Evolutionary conservation across 2,113 vertebrate genomes (phyloP).

Genomic region (Muntiacus muntjak): DNA sequence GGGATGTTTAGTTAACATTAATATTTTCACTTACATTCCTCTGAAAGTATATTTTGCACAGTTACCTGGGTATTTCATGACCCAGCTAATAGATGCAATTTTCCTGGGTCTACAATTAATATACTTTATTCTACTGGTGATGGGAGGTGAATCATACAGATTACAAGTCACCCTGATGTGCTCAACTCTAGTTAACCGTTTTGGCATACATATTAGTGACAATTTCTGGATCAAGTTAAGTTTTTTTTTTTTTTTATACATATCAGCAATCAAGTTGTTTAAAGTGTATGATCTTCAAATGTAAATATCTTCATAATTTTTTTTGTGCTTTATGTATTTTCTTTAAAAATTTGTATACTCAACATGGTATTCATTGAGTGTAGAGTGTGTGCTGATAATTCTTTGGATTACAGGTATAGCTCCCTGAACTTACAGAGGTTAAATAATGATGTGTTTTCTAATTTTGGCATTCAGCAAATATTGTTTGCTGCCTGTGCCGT

Average conservation of each 20-base stretch:
- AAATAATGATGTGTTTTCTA: neutral
- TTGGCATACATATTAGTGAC: neutral
- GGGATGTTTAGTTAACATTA: neutral
- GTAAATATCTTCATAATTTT: neutral
- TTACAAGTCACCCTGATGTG: neutral
- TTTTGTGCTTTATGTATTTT: neutral
- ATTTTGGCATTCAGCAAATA: neutral
- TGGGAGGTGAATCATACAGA: neutral
- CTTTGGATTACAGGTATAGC: neutral
- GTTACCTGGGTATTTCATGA: neutral
- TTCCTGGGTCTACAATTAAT: neutral
- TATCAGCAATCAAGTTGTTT: neutral
- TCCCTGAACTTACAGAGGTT: neutral
- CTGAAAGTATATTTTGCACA: neutral
- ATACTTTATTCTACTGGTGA: neutral
- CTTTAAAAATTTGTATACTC: neutral
- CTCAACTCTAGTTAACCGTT: neutral
- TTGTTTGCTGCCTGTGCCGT: neutral
- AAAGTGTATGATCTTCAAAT: neutral
- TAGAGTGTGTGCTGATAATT: neutral
- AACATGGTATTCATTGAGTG: neutral
- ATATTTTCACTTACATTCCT: neutral
- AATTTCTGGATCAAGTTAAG: neutral
- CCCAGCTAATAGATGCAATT: neutral
- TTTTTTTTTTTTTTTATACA: neutral